Conservation (phyloP, 2,797 vertebrate species). For the Halcyon badia region DNA sequence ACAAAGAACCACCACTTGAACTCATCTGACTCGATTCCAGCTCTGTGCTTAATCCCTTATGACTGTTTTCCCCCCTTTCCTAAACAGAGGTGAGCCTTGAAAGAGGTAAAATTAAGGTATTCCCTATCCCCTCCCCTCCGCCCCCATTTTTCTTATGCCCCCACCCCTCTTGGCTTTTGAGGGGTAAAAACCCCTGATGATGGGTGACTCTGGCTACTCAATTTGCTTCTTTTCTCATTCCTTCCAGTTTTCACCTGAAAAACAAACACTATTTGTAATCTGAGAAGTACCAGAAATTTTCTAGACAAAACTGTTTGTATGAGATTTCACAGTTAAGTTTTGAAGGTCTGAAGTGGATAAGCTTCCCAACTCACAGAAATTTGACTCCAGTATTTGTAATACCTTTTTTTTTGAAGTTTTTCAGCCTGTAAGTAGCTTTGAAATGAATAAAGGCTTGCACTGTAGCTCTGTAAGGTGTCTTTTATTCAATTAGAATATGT, state of each 20-base stretch:
- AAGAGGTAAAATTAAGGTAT: neutral
- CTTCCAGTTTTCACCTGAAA: conserved; percentile 8
- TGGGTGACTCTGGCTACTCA: neutral
- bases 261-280: neutral
- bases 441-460: conserved; percentile 26
- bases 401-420: neutral
- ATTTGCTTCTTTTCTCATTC: neutral
- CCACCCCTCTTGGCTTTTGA: accelerated
- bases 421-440: conserved; percentile 25
- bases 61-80: neutral
- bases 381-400: conserved; percentile 23
- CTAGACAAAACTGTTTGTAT: conserved; percentile 44
- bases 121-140: neutral
- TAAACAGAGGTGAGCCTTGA: neutral
- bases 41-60: neutral
- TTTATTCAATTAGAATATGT: conserved; percentile 64
- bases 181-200: neutral
- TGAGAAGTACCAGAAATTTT: conserved; percentile 22
- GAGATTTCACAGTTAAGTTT: conserved; percentile 45
- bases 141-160: neutral
- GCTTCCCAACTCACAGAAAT: neutral
- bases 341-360: conserved; percentile 24
- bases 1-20: conserved; percentile 41
- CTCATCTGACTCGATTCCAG: neutral
- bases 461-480: conserved; percentile 39